Evolutionary conservation across 1,140 invertebrate genomes (phyloP), one percentile per base, ranked within the genome.

Genomic region (Cydia strobilella): DNA sequence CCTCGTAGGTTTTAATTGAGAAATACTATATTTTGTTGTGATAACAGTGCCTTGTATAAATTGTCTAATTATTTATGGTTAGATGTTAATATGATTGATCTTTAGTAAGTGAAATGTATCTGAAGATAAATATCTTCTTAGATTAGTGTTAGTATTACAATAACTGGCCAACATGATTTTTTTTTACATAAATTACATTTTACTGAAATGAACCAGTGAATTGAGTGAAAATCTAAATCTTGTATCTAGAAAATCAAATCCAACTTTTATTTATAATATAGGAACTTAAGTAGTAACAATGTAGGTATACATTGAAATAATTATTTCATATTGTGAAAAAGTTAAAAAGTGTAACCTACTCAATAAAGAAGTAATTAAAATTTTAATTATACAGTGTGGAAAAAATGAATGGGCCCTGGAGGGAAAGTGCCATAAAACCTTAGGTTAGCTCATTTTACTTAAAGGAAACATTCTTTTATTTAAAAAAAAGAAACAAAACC

Each of bases 31-130:
- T 80, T 80, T 48, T 83, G 77, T 82, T 86, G 83, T 86, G 84
- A 86, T 85, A 86, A 82, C 74, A 79, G 84, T 85, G 84, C 85
- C 83, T 84, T 86, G 39, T 77, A 72, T 62, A n/a, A 69, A 23
- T 35, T 18, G 20, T n/a, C 31, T 66, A 66, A 66, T 10, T 69
- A 69, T 69, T 45, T 65, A 62, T 62, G 62, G 9, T 76, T 62
- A 45, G 45, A 0, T 31, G 0, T 27, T 59, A 23, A 12, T 20
- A 59, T 59, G 9, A 59, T 51, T 51, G 10, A n/a, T n/a, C 3
- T 45, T 45, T 15, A 45, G 15, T 51, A 51, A 51, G 48, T 51
- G 13, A n/a, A n/a, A 51, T n/a, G 48, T 51, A 51, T 51, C 13
- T n/a, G 48, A 51, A 51, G 48, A n/a, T 51, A 51, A 51, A 51